Percentiles rank a stretch among this genome's conserved stretches.
Conservation (phyloP, 2,113 vertebrate genomes). For the Cyanistes caeruleus region DNA sequence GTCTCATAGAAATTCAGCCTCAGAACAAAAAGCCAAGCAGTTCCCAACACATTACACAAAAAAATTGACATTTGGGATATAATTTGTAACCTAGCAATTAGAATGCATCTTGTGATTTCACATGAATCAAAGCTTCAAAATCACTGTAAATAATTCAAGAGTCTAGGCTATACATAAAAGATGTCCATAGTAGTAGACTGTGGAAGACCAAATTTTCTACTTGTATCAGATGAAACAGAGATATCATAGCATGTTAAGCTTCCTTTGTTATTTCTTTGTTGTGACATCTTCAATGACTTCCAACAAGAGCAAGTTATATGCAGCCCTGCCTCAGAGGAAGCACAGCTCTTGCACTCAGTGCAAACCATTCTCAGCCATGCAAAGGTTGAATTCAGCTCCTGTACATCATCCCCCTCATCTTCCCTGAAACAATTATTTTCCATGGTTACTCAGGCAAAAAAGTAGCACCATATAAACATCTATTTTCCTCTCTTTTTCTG, state of each 20-base stretch:
- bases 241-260: neutral
- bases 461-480: neutral
- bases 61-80: neutral
- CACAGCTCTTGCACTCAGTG: neutral
- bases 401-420: neutral
- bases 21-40: neutral
- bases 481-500: neutral
- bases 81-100: neutral
- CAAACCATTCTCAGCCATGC: accelerated
- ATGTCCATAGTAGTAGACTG: neutral
- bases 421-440: neutral
- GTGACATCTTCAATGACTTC: neutral
- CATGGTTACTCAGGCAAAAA: neutral
- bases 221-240: neutral
- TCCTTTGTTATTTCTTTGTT: neutral
- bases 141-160: neutral
- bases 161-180: neutral
- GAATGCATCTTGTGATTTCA: neutral
- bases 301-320: neutral
- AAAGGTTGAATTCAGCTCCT: neutral
- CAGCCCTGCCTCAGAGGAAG: neutral
- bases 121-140: constrained; percentile 17
- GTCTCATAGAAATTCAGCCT: neutral
- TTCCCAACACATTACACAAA: neutral
- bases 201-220: neutral